These are phyloP conservation scores for Chionoecetes opilio DNA, from an alignment of 1,140 invertebrate species.

Conservation along the genomic window DNA sequence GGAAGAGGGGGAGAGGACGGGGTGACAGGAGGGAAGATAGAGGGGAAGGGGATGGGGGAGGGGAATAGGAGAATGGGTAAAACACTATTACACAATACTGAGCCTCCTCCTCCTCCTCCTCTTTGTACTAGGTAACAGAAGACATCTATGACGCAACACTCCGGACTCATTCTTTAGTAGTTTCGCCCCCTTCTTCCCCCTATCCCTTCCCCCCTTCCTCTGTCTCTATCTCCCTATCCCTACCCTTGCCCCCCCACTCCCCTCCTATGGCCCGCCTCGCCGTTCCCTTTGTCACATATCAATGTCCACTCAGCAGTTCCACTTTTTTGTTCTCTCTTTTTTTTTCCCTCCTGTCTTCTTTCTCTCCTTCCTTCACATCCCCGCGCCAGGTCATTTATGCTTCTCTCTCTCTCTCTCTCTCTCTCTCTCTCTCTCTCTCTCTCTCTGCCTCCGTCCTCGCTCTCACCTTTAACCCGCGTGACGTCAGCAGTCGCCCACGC, in stretches of 20 bases:
- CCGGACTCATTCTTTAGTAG: neutral
- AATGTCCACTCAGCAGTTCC: neutral
- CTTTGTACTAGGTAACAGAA: neutral
- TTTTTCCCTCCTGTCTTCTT: no score
- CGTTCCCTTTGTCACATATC: neutral
- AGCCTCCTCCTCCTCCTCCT: conserved; percentile 21
- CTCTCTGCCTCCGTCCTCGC: neutral
- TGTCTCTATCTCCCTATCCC: neutral
- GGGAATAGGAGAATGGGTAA: neutral
- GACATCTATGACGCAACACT: neutral
- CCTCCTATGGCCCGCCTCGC: neutral
- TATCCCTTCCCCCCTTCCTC: neutral
- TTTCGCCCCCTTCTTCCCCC: neutral
- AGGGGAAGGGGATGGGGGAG: neutral
- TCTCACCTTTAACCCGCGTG: neutral
- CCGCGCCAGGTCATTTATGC: neutral
- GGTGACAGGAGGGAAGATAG: neutral
- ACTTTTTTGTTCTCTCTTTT: no score
- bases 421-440: conserved; percentile 17
- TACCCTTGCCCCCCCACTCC: neutral
- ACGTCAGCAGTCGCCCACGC: conserved; percentile 12
- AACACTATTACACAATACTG: neutral
- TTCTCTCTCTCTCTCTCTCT: neutral
- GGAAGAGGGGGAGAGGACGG: neutral
- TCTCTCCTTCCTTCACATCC: neutral